These are phyloP conservation scores for Melanotaenia trifasciata DNA, from an alignment of 2,797 vertebrate species.

Conservation along the genomic window DNA sequence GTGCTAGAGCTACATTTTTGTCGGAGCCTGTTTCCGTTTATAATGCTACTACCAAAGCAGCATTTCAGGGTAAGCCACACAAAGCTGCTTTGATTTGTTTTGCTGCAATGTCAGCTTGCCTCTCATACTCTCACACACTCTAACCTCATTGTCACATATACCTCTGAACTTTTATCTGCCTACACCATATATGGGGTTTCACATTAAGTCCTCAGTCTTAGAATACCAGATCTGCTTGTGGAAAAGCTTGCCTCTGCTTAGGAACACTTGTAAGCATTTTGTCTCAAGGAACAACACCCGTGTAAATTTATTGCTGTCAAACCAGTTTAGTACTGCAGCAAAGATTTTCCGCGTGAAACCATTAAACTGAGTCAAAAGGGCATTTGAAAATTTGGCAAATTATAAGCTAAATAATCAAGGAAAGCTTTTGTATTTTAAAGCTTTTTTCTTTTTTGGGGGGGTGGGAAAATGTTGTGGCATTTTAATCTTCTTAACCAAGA, in stretches of 20 bases:
- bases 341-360: constrained; percentile 20
- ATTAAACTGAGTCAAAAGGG: constrained; percentile 10
- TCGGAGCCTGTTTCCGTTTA: constrained; percentile 83
- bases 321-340: constrained; percentile 30
- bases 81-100: constrained; percentile 86
- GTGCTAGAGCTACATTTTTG: constrained; percentile 43
- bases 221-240: constrained; percentile 41
- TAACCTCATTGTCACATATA: constrained; percentile 78
- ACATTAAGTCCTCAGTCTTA: constrained; percentile 48
- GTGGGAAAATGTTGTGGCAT: constrained; percentile 10
- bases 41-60: constrained; percentile 97
- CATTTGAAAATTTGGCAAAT: background rate
- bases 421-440: background rate
- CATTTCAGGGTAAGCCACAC: constrained; percentile 93
- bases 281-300: constrained; percentile 57
- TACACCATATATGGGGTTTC: constrained; percentile 57
- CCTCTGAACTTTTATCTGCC: constrained; percentile 76
- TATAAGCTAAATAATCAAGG: too few species aligned
- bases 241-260: constrained; percentile 36
- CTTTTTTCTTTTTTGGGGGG: background rate
- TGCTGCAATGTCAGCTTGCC: constrained; percentile 62
- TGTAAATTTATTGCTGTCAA: constrained; percentile 53
- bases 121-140: constrained; percentile 33
- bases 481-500: constrained; percentile 54
- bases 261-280: constrained; percentile 37